phyloP scores from a whole-genome alignment of 2,797 vertebrate species.

The Eulemur rubriventer region DNA sequence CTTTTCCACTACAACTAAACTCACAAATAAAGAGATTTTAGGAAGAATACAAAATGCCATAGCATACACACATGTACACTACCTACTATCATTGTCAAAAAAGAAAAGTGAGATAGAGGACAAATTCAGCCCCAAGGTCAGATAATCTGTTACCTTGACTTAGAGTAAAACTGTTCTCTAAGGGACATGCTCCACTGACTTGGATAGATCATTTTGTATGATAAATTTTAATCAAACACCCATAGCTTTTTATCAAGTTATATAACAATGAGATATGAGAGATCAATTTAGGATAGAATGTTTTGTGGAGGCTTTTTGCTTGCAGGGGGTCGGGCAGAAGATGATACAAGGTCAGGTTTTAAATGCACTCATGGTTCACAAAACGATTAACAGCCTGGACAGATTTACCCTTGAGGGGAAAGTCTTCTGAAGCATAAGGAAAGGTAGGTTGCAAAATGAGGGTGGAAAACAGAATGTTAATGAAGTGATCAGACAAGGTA shows the following conservation, averaged over 20 bases:
- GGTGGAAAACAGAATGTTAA: neutral
- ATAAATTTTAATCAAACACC: constrained; percentile 59
- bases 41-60: neutral
- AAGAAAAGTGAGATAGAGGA: neutral
- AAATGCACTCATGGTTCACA: constrained; percentile 31
- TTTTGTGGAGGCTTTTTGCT: neutral
- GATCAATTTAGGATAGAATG: neutral
- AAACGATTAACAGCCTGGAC: neutral
- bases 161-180: constrained; percentile 9
- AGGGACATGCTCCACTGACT: neutral
- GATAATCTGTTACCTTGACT: neutral
- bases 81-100: neutral
- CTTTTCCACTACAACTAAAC: neutral
- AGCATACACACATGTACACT: neutral
- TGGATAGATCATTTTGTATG: constrained; percentile 41
- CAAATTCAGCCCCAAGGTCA: constrained; percentile 38
- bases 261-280: neutral
- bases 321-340: neutral
- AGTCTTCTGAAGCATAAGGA: constrained; percentile 12
- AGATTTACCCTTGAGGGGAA: neutral
- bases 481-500: neutral
- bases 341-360: constrained; percentile 23
- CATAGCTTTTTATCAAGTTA: constrained; percentile 23
- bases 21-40: neutral
- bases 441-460: neutral